These are phyloP conservation scores for Eilema depressum DNA, from an alignment of 2,888 invertebrate genomes.

Conservation along the genomic window DNA sequence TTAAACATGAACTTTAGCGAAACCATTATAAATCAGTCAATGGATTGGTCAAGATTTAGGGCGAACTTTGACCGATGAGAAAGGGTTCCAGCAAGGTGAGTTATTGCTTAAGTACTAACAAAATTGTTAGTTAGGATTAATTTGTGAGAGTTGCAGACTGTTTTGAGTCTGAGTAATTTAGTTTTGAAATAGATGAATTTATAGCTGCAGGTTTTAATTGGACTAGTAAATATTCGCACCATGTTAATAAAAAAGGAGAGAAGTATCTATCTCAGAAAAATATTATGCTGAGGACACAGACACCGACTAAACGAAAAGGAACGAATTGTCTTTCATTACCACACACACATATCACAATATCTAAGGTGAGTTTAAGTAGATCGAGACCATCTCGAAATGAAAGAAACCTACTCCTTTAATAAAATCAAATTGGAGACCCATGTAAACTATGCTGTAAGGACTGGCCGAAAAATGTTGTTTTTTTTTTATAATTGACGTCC, in stretches of 20 bases:
- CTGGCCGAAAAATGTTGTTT: too few species aligned
- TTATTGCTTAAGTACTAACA: conserved; percentile 6
- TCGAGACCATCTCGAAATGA: too few species aligned
- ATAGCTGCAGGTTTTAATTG: not conserved
- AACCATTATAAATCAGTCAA: conserved; percentile 46
- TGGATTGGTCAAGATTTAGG: conserved; percentile 36
- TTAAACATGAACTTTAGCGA: conserved; percentile 32
- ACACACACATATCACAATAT: too few species aligned
- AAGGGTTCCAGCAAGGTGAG: conserved; percentile 9
- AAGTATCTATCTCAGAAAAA: not conserved
- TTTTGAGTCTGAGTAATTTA: not conserved
- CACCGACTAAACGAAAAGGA: not conserved
- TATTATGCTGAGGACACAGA: not conserved
- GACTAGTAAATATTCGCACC: not conserved
- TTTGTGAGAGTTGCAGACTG: not conserved
- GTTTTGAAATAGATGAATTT: not conserved
- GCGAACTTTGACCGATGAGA: conserved; percentile 40
- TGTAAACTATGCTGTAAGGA: too few species aligned
- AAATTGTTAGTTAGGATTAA: conserved; percentile 3
- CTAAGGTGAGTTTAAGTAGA: too few species aligned
- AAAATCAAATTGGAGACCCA: too few species aligned
- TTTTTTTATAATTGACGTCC: too few species aligned
- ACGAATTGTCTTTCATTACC: not conserved
- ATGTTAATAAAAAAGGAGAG: not conserved
- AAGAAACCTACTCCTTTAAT: too few species aligned